Base-by-base conservation (phyloP, 23 tunicate species). In the Ciona savignyi region DNA sequence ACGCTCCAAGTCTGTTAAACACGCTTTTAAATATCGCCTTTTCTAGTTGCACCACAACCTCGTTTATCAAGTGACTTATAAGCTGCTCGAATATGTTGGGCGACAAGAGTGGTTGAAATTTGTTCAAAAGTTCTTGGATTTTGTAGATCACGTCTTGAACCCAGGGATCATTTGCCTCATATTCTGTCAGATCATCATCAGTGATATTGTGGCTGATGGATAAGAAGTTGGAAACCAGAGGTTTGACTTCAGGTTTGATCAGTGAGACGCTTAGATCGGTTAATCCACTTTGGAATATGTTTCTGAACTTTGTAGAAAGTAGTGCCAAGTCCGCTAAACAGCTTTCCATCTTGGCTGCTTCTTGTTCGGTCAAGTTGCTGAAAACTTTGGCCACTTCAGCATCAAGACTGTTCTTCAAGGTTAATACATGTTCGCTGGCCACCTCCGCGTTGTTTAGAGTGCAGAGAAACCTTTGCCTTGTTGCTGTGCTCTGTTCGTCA, bases 91-190 rank as follows among this genome's bases (percentile, higher is more conserved):
- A 93, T 49, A 86, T 86, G 32, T 33, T 61, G 6, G 80, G 64
- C 2, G 89, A 78, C 62, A 93, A 70, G 4, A 84, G 9, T 25
- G 67, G 81, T 70, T 86, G 80, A 69, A 93, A 93, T 61, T 78
- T 93, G 74, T 86, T 89, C 2, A 83, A 73, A 1, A 93, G 48
- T 23, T 66, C 73, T 60, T 93, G 87, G 35, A 93, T 30, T 72
- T 80, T 77, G 72, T 33, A 86, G 30, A 90, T 82, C 1, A 93
- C 51, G 29, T 86, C 81, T 74, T 93, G 89, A 19, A 82, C 93
- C 98, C 98, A 93, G 31, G 98, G 98, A 73, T 93, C 98, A 74
- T 93, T 86, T 28, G 98, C 93, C 67, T 93, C 98, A 51, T 86
- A 86, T 30, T 77, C 74, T 0, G 84, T 79, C 22, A 82, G 70